Conservation (phyloP, 2,113 vertebrate genomes). For the Geococcyx californianus region DNA sequence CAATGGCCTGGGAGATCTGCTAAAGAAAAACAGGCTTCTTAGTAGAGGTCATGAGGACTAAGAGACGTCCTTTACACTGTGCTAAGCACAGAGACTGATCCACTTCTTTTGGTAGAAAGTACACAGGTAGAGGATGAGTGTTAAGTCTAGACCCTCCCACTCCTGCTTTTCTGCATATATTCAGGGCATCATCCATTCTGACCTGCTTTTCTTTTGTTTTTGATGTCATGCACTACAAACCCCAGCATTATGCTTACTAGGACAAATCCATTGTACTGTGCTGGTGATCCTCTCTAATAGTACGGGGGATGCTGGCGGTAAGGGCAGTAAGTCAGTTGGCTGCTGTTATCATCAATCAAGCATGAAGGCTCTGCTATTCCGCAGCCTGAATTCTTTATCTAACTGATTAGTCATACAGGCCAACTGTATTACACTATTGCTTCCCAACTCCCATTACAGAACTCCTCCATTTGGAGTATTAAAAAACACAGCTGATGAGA, state of each 20-base stretch:
- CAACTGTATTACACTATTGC: slow-evolving; percentile 11
- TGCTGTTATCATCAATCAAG: slow-evolving; percentile 63
- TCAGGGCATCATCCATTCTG: background rate
- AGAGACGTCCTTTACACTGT: background rate
- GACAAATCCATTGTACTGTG: slow-evolving; percentile 30
- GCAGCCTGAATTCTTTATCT: slow-evolving; percentile 53
- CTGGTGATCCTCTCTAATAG: slow-evolving; percentile 38
- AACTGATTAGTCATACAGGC: slow-evolving; percentile 60
- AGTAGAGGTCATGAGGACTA: slow-evolving; percentile 6
- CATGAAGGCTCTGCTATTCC: slow-evolving; percentile 47
- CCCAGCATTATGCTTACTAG: background rate
- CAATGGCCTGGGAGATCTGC: background rate
- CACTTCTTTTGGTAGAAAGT: background rate
- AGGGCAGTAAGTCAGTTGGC: slow-evolving; percentile 56
- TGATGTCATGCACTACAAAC: background rate
- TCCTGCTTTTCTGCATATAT: background rate
- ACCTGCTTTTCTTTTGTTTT: slow-evolving; percentile 38
- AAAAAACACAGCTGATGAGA: slow-evolving; percentile 5
- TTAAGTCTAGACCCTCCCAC: background rate
- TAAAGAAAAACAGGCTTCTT: background rate
- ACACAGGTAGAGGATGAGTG: background rate
- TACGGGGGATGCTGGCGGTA: background rate
- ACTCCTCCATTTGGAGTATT: background rate
- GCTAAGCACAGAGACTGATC: background rate
- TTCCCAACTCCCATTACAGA: background rate